phyloP scores from a whole-genome alignment of 2,797 vertebrate species.

The Setipinna tenuifilis region DNA sequence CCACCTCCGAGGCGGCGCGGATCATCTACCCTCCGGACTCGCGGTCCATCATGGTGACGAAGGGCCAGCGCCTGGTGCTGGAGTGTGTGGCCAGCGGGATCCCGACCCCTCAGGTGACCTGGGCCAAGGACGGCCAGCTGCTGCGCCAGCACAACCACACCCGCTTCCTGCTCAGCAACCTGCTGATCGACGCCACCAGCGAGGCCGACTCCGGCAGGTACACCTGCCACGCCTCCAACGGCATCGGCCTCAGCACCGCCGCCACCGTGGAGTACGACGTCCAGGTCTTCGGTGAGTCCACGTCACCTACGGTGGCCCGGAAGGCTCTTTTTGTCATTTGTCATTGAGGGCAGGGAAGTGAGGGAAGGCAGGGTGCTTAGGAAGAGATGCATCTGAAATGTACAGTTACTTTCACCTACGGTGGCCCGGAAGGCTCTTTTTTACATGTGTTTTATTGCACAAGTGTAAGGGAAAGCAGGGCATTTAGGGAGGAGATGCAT shows the following conservation, averaged over 20 bases:
- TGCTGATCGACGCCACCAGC: conserved; percentile 87
- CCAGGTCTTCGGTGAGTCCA: conserved; percentile 93
- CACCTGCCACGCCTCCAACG: conserved; percentile 87
- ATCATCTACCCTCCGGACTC: conserved; percentile 91
- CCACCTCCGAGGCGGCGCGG: conserved; percentile 89
- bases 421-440: neutral
- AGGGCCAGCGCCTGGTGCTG: conserved; percentile 92
- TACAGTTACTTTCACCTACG: neutral
- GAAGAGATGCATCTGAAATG: neutral
- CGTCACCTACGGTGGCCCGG: neutral
- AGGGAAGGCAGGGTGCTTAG: neutral
- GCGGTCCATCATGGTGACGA: conserved; percentile 94
- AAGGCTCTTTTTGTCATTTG: neutral
- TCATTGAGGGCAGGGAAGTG: too few relatives aligned
- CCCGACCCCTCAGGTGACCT: conserved; percentile 89
- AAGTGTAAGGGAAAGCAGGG: too few relatives aligned
- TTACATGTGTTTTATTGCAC: neutral
- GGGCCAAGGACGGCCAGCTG: conserved; percentile 89
- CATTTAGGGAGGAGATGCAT: too few relatives aligned
- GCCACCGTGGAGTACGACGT: conserved; percentile 89
- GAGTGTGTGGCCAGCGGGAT: conserved; percentile 96
- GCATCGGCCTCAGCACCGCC: conserved; percentile 74
- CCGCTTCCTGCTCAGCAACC: conserved; percentile 91
- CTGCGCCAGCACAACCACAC: conserved; percentile 88
- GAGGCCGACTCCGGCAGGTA: conserved; percentile 94